Base-by-base conservation (phyloP, 1,140 invertebrate genomes). In the Drosophila virilis region DNA sequence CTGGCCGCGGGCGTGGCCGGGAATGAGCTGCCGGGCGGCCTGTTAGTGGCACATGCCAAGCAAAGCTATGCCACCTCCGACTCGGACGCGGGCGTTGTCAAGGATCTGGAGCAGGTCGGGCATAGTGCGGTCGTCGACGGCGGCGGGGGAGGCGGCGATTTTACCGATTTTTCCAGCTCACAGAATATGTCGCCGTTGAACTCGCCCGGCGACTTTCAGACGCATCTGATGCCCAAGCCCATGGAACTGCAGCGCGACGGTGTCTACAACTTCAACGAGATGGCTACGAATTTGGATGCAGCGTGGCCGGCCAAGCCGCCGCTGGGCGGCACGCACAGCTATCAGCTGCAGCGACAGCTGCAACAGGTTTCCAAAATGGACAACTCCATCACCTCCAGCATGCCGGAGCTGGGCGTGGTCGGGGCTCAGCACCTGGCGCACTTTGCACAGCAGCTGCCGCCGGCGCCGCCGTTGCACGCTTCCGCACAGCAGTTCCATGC, bases 231-330 rank as follows among this genome's bases (percentile, higher is more conserved):
- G 78, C 86, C 91, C 38, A 86, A 92, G 59, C 89, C 89, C 7
- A 91, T 91, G 90, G 86, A 90, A 46, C 68, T 91, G 59, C 83
- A 91, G 54, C 80, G 78, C n/a, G 85, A 91, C 12, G 81, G 78
- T 0, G 80, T 91, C 32, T 92, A 92, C 68, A 91, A 92, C 59
- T 92, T 92, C 62, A 92, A 91, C 32, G 91, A 92, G 65, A 91
- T 92, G 90, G 71, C 85, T 32, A 77, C 84, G 13, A 92, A 92
- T 55, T 45, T 92, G 50, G 91, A 92, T 28, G 80, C 82, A 6
- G 82, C 82, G 10, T 91, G 82, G 81, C 85, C 90, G 7, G 76
- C 81, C 1, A 92, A 92, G 64, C 89, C 89, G 0, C 66, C 77
- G 0, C 46, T 78, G 13, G 78, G 67, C 2, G 59, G 76, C 28